Evolutionary conservation across 2,888 invertebrate genomes (phyloP), one percentile per base, ranked within the genome.

Genomic region (Dysmachus trigonus): DNA sequence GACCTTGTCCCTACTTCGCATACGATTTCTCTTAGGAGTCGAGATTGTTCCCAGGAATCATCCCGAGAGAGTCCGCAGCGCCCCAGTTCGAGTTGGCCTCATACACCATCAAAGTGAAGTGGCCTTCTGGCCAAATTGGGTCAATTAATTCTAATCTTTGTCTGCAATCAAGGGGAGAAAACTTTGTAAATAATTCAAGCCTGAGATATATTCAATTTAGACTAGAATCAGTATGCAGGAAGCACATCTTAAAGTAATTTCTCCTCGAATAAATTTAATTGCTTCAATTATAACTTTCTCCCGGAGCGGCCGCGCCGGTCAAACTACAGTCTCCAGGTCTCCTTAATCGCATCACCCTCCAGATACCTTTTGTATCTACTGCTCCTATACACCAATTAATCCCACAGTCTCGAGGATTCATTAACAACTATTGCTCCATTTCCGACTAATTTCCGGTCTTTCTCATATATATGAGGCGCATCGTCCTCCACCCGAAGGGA

Each of bases 361-460:
- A 18, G 62, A 62, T 62, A 62, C 62, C 62, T 51, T n/a, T 62
- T 62, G 62, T 62, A 7, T 62, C 62, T 31, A 33, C 7, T 73
- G 33, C 76, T 35, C 22, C 22, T 76, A 6, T 22, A 35, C 76
- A 38, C 76, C 76, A 76, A 76, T 76, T 76, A 76, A 76, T 76
- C 38, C 76, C 38, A 10, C 6, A 62, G 76, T 76, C 76, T 76
- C 33, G 33, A 76, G 76, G 76, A 76, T 76, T 76, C 76, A 76
- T 76, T 76, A 76, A 76, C 76, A 76, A 76, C 76, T 76, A 76
- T 38, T 38, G 76, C 76, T 76, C 76, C 76, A 76, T 76, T 76
- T 76, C 76, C 76, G 35, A 38, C 76, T 38, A 76, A 76, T 76
- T 76, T 76, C 76, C 76, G 76, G 76, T 35, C 35, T 35, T 38